Evolutionary conservation across 35 echinoderm and acorn worm species (phyloP).

Genomic region (Chiridota heheva): DNA sequence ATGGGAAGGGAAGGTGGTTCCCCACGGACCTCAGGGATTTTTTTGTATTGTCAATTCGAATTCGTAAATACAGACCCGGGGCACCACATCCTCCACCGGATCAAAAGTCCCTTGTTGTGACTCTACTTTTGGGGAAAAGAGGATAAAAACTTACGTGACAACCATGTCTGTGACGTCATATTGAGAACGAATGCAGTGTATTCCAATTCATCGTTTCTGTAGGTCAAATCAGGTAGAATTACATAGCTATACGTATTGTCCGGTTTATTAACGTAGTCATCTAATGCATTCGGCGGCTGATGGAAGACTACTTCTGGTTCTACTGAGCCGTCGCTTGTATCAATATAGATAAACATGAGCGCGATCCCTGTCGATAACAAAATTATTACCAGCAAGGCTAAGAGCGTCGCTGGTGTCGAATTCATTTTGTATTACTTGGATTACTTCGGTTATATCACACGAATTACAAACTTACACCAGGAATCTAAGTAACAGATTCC

Average conservation of each 20-base stretch:
- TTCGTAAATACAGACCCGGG: too few relatives aligned
- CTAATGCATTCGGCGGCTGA: slow-evolving; percentile 2
- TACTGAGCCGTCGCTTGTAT: not conserved
- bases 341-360: slow-evolving; percentile 4
- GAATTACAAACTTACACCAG: too few relatives aligned
- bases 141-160: slow-evolving; percentile 28
- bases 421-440: too few relatives aligned
- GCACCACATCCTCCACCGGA: too few relatives aligned
- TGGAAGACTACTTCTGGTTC: not conserved
- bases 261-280: slow-evolving; percentile 21
- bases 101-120: too few relatives aligned
- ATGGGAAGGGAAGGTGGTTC: too few relatives aligned
- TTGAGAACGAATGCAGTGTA: slow-evolving; percentile 42
- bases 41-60: too few relatives aligned
- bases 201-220: not conserved
- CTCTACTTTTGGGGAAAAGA: too few relatives aligned
- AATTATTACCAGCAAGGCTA: not conserved
- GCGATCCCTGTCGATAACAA: slow-evolving; percentile 16
- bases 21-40: too few relatives aligned
- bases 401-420: not conserved
- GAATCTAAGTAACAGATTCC: too few relatives aligned
- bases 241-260: slow-evolving; percentile 18
- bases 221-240: slow-evolving; percentile 17
- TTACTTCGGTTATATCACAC: too few relatives aligned
- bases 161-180: slow-evolving; percentile 51